These are phyloP conservation scores for Coenonympha glycerion DNA, from an alignment of 2,888 invertebrate species.

Conservation along the genomic window DNA sequence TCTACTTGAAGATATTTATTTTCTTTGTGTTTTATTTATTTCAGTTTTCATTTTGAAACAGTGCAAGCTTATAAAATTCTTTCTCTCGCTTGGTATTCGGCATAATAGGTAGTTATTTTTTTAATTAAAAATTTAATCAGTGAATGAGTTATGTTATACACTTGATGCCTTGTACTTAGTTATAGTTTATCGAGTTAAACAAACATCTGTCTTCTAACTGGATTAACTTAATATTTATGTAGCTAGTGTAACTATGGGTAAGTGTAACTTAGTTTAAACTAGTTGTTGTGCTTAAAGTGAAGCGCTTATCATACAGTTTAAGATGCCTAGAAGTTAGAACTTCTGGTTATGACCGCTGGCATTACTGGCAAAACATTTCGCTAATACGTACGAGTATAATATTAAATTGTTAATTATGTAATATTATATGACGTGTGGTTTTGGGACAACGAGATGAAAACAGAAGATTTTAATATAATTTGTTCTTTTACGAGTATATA, in stretches of 20 bases:
- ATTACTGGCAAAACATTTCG: background rate
- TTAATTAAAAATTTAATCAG: too few relatives aligned
- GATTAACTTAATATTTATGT: conserved; percentile 10
- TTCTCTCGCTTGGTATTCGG: too few relatives aligned
- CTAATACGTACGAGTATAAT: too few relatives aligned
- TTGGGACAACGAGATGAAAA: too few relatives aligned
- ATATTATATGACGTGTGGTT: too few relatives aligned
- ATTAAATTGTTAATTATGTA: too few relatives aligned
- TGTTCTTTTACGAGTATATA: too few relatives aligned
- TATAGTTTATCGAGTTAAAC: background rate
- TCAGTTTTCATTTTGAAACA: background rate
- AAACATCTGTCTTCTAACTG: conserved; percentile 1
- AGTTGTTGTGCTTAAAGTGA: conserved; percentile 4
- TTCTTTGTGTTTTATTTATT: background rate
- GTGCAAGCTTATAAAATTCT: too few relatives aligned
- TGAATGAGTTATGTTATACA: background rate
- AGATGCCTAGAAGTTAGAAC: background rate
- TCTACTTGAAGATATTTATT: too few relatives aligned
- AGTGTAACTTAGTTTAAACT: conserved; percentile 3
- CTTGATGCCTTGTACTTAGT: conserved; percentile 4
- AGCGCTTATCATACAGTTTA: conserved; percentile 5
- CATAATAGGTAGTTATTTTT: too few relatives aligned
- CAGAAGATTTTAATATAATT: too few relatives aligned
- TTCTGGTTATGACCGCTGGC: background rate
- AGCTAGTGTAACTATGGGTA: too few relatives aligned